These are phyloP conservation scores for Osmerus mordax DNA, from an alignment of 2,113 vertebrate genomes.

Conservation along the genomic window DNA sequence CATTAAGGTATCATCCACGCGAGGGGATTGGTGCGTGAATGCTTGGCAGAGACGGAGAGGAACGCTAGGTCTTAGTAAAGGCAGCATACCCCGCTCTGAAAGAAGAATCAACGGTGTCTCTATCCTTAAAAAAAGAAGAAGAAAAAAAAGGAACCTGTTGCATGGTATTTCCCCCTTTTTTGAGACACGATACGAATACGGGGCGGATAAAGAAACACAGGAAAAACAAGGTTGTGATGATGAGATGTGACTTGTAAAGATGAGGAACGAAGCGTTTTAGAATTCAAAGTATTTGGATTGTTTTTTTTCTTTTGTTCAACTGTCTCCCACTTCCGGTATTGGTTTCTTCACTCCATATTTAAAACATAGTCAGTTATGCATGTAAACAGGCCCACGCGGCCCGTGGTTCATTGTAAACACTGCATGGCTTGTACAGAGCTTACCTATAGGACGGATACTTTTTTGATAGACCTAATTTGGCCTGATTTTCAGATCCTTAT, in stretches of 20 bases:
- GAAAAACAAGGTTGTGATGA: neutral
- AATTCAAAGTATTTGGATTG: slow-evolving; percentile 33
- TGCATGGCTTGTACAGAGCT: slow-evolving; percentile 84
- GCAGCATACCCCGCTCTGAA: slow-evolving; percentile 35
- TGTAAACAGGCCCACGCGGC: slow-evolving; percentile 50
- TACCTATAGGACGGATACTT: slow-evolving; percentile 69
- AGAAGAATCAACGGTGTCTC: slow-evolving; percentile 40
- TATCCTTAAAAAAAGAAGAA: slow-evolving; percentile 37
- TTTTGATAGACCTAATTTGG: slow-evolving; percentile 58
- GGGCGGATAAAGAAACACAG: neutral
- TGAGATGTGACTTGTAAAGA: no score
- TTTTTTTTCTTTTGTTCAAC: slow-evolving; percentile 29
- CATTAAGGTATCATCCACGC: slow-evolving; percentile 92
- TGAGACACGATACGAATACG: slow-evolving; percentile 29
- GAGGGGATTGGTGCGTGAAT: slow-evolving; percentile 92
- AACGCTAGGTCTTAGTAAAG: slow-evolving; percentile 89
- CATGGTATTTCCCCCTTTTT: slow-evolving; percentile 52
- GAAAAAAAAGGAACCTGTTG: slow-evolving; percentile 41
- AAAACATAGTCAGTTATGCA: slow-evolving; percentile 66
- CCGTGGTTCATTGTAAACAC: slow-evolving; percentile 62
- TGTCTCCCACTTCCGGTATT: slow-evolving; percentile 47
- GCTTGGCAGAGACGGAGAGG: slow-evolving; percentile 94
- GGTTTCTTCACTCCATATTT: slow-evolving; percentile 68
- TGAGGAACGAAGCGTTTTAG: slow-evolving; percentile 34
- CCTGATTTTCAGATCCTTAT: slow-evolving; percentile 61